Conservation (phyloP, 1,140 invertebrate species). For the Cheumatopsyche charites region DNA sequence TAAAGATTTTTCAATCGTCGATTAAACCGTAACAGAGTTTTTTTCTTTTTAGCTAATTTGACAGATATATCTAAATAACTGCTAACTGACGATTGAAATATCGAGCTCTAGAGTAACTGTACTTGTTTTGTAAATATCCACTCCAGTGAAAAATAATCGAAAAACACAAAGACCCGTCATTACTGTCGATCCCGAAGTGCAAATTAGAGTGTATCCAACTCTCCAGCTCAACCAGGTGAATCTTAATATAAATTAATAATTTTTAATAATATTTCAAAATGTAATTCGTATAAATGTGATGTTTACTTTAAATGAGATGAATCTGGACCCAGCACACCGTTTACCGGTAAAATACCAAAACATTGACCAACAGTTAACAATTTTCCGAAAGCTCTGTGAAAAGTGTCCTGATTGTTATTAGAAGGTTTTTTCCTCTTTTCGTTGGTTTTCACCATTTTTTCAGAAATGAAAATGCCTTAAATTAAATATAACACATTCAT, state of each 20-base stretch:
- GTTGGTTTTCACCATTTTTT: background rate
- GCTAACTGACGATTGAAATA: no score
- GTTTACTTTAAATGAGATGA: conserved; percentile 34
- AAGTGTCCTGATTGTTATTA: conserved; percentile 30
- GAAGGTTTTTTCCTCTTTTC: background rate
- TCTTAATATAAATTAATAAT: no score
- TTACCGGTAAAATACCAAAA: conserved; percentile 42
- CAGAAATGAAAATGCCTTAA: background rate
- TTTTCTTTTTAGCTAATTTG: no score
- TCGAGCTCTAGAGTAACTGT: no score
- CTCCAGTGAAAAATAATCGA: conserved; percentile 33
- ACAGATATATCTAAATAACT: no score
- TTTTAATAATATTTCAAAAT: no score
- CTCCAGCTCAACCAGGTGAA: conserved; percentile 41
- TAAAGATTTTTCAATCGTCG: no score
- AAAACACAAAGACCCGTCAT: conserved; percentile 32
- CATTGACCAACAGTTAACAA: conserved; percentile 39
- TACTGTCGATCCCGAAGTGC: background rate
- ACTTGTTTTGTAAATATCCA: conserved; percentile 45
- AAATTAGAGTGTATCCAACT: conserved; percentile 32
- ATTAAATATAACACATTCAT: background rate
- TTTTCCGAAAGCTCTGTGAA: conserved; percentile 41
- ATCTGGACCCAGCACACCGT: conserved; percentile 30
- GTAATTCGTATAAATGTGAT: no score
- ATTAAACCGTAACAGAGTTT: no score